phyloP scores from a whole-genome alignment of 2,113 vertebrate genomes.

The Leptodactylus fuscus region DNA sequence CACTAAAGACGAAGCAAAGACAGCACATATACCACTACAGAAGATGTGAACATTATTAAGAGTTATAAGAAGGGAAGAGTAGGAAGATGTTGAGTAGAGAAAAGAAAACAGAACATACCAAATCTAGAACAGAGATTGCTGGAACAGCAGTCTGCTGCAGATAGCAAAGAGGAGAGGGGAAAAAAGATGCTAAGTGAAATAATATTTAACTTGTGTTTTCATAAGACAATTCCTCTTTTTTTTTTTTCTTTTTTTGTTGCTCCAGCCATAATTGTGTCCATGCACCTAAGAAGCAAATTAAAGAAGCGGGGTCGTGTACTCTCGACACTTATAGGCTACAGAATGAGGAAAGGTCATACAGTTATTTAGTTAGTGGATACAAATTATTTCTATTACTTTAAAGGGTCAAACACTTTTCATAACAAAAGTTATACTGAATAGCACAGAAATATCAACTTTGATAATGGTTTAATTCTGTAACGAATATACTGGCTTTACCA shows the following conservation, averaged over 20 bases:
- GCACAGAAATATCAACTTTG: neutral
- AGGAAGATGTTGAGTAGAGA: constrained; percentile 72
- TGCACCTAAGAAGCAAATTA: constrained; percentile 18
- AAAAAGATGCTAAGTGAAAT: constrained; percentile 82
- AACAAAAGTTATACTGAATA: neutral
- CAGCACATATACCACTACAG: constrained; percentile 65
- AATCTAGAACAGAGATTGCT: constrained; percentile 99
- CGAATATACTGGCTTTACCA: too few relatives aligned
- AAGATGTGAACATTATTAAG: constrained; percentile 41
- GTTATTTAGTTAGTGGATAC: too few relatives aligned
- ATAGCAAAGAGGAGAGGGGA: constrained; percentile 74
- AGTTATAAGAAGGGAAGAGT: constrained; percentile 61
- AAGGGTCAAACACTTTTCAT: neutral
- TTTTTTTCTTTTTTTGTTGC: too few relatives aligned
- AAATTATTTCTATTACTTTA: too few relatives aligned
- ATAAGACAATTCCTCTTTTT: constrained; percentile 44
- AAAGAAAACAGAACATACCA: constrained; percentile 93
- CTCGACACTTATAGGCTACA: too few relatives aligned
- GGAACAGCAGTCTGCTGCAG: constrained; percentile 99
- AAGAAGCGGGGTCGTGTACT: constrained; percentile 46
- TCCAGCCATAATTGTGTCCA: constrained; percentile 57
- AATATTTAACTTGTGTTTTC: constrained; percentile 66
- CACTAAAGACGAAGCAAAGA: constrained; percentile 65
- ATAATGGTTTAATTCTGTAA: too few relatives aligned
- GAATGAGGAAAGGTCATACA: too few relatives aligned